phyloP scores from a whole-genome alignment of 2,888 invertebrate genomes.

The Cosmia pyralina region DNA sequence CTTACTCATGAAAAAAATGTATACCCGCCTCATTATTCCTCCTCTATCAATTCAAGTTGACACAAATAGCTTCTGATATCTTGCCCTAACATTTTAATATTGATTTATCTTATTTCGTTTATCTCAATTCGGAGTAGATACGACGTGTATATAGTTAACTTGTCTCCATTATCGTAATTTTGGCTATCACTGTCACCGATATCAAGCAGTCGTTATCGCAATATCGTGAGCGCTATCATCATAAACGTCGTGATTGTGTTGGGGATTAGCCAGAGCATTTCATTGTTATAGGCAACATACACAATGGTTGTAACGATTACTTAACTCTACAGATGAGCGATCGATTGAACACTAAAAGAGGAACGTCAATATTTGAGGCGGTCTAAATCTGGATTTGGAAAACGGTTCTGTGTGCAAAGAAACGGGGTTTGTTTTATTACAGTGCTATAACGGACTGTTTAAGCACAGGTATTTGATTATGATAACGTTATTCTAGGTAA shows the following conservation, averaged over 20 bases:
- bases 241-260: constrained; percentile 48
- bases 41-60: constrained; percentile 35
- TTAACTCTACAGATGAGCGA: constrained; percentile 32
- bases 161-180: constrained; percentile 60
- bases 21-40: constrained; percentile 21
- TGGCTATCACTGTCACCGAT: constrained; percentile 46
- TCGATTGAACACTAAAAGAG: constrained; percentile 22
- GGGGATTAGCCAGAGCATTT: constrained; percentile 41
- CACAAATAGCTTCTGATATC: constrained; percentile 1
- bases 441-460: background rate
- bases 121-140: constrained; percentile 37
- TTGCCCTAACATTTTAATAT: constrained; percentile 5
- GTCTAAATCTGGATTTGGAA: constrained; percentile 10
- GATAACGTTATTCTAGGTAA: background rate
- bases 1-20: constrained; percentile 5
- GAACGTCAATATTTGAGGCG: constrained; percentile 14
- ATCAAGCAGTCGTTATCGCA: constrained; percentile 38
- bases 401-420: constrained; percentile 7
- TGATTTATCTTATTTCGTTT: constrained; percentile 36
- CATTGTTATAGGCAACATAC: constrained; percentile 36
- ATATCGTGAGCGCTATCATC: constrained; percentile 46
- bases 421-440: background rate
- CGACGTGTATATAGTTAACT: constrained; percentile 23
- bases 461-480: background rate
- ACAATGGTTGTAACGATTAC: constrained; percentile 31